A percentile compares a stretch with the other conserved stretches of the same genome.
phyloP scores from a whole-genome alignment of 2,888 invertebrate genomes.

The Aporophyla lueneburgensis region DNA sequence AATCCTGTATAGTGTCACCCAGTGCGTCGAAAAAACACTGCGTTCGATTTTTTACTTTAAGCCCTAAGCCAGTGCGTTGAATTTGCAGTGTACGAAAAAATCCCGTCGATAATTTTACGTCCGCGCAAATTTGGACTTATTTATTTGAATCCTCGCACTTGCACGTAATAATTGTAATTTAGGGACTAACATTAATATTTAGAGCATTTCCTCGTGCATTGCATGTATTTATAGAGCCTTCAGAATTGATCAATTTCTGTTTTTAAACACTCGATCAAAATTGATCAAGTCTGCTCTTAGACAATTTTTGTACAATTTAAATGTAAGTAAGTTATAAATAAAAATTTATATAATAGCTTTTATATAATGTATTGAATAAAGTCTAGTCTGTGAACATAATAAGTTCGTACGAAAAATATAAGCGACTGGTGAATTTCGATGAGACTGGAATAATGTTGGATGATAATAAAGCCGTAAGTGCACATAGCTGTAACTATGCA shows the following conservation, averaged over 20 bases:
- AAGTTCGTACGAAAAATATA: constrained; percentile 9
- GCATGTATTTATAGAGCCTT: background rate
- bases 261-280: background rate
- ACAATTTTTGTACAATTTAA: constrained; percentile 41
- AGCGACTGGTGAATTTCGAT: background rate
- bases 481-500: background rate
- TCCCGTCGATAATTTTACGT: too few relatives aligned
- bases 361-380: constrained; percentile 43
- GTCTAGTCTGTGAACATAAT: constrained; percentile 57
- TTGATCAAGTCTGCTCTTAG: background rate
- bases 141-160: constrained; percentile 23
- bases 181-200: background rate
- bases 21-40: too few relatives aligned
- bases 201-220: background rate
- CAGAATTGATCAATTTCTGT: constrained; percentile 11
- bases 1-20: too few relatives aligned
- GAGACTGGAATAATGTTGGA: constrained; percentile 10
- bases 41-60: too few relatives aligned
- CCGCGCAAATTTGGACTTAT: background rate
- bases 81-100: too few relatives aligned
- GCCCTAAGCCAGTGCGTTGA: too few relatives aligned
- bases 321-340: constrained; percentile 43
- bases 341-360: constrained; percentile 44
- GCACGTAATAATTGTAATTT: constrained; percentile 22
- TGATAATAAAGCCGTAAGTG: background rate